A percentile compares a stretch with the other conserved stretches of the same genome.
Conservation (phyloP, 2,113 vertebrate genomes). For the Rhagologus leucostigma region DNA sequence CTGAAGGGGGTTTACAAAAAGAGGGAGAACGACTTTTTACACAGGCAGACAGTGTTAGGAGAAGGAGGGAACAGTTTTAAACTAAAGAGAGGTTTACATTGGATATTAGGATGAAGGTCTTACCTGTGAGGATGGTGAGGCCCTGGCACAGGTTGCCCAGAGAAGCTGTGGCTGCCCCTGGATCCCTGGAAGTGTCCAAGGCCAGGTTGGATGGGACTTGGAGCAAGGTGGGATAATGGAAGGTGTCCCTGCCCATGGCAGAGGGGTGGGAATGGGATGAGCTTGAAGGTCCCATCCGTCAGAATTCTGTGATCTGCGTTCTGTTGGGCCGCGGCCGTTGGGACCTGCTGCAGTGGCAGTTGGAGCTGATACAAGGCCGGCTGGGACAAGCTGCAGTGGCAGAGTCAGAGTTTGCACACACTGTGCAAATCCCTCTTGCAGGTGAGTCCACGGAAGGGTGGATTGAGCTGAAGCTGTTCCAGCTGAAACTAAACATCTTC, state of each 20-base stretch:
- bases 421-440: neutral
- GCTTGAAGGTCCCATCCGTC: neutral
- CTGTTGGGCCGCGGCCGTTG: neutral
- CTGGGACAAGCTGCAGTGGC: neutral
- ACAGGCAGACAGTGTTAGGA: neutral
- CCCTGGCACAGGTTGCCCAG: neutral
- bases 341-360: neutral
- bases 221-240: accelerated
- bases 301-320: neutral
- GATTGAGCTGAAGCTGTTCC: neutral
- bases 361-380: neutral
- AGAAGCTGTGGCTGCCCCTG: neutral
- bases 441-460: neutral
- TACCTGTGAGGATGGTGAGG: neutral
- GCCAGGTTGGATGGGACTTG: accelerated
- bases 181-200: neutral
- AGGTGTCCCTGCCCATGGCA: neutral
- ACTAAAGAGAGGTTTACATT: neutral
- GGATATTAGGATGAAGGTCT: neutral
- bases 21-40: accelerated
- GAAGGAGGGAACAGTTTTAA: neutral
- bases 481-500: neutral
- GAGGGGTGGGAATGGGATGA: neutral
- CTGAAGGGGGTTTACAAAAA: neutral
- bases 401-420: neutral